phyloP scores from a whole-genome alignment of 2,113 vertebrate species.

The Oryctolagus cuniculus region mOryCun1.1 NC_091438.1:114878001-114878500 shows the following conservation, averaged over 20 bases:
- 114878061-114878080: neutral
- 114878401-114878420: neutral
- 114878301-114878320: neutral
- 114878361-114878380: neutral
- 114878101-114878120: neutral
- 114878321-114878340: slow-evolving; percentile 57
- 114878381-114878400: neutral
- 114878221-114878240: slow-evolving; percentile 25
- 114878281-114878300: neutral
- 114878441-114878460: neutral
- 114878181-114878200: slow-evolving; percentile 55
- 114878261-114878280: too few relatives aligned
- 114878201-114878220: neutral
- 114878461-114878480: neutral
- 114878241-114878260: neutral
- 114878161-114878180: slow-evolving; percentile 63
- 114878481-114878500: neutral
- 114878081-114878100: neutral
- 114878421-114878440: neutral
- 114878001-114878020: slow-evolving; percentile 71
- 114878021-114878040: slow-evolving; percentile 64
- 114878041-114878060: slow-evolving; percentile 74
- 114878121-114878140: neutral
- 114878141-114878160: neutral
- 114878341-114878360: slow-evolving; percentile 38